Percentiles rank a stretch among this genome's conserved stretches.
Conservation (phyloP, 2,888 invertebrate genomes). For the Cyaniris semiargus region DNA sequence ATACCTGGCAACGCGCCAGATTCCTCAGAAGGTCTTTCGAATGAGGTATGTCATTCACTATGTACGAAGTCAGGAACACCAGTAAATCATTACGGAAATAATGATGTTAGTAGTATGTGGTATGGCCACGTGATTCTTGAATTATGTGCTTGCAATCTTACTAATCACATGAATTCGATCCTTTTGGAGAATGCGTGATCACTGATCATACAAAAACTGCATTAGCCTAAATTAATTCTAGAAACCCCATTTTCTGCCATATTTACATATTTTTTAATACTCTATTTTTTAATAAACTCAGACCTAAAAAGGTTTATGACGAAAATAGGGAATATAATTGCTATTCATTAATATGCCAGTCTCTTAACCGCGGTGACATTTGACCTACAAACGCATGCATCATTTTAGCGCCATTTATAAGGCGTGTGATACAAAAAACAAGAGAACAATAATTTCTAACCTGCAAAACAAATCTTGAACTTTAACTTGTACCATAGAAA, state of each 20-base stretch:
- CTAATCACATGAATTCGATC: background rate
- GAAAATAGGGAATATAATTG: background rate
- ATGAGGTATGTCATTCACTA: conserved; percentile 9
- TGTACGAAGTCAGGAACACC: background rate
- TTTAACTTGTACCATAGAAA: background rate
- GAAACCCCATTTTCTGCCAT: no score
- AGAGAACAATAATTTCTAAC: no score
- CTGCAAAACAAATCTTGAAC: no score
- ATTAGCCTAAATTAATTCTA: no score
- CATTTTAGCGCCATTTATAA: background rate
- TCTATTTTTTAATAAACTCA: no score
- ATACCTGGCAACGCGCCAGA: conserved; percentile 18
- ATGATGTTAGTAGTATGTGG: background rate
- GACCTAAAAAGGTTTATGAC: background rate
- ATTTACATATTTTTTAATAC: no score
- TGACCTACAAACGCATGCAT: background rate
- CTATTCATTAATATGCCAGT: conserved; percentile 5
- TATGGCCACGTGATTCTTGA: background rate
- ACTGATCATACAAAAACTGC: background rate
- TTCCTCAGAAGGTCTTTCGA: conserved; percentile 9
- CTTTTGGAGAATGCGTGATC: background rate
- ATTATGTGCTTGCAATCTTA: background rate
- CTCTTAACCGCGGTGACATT: background rate
- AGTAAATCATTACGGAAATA: background rate
- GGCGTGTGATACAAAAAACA: background rate